Evolutionary conservation across 1,140 invertebrate genomes (phyloP), one percentile per base, ranked within the genome.

Genomic region (Macrotrachela quadricornifera): DNA sequence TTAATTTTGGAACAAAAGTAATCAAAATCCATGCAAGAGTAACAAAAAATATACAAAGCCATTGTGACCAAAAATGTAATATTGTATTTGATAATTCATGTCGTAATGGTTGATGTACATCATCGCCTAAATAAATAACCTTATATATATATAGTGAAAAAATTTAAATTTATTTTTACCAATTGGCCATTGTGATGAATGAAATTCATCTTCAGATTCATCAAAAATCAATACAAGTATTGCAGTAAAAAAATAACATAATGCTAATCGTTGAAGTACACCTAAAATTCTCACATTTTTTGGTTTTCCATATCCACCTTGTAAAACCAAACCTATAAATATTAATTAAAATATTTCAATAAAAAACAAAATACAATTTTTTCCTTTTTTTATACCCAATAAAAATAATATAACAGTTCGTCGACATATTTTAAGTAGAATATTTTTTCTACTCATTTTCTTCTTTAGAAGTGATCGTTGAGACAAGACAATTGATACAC

Each of bases 201-300:
- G 42, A 50, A 13, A 49, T 50, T 43, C 50, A n/a, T 37, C 18
- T 15, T 40, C 18, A 30, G 30, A 39, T 49, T 49, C 49, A 14
- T 44, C 42, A n/a, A 50, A 76, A 14, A 30, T 30, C 2, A 78
- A 73, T 61, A 83, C 80, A 15, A 81, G 64, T 0, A 78, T 62
- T 0, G 79, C 77, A 1, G 81, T 78, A 13, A 85, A 70, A 36
- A 87, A 76, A 70, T 88, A 88, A 51, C 78, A 77, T 16, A 85
- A 69, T 6, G 78, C 80, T 58, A 90, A 76, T 38, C 86, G 71
- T 64, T 90, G 85, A 44, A 90, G 64, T 40, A 90, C 81, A 38
- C 85, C 85, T 14, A 80, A 78, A 37, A 87, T 76, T 37, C 85
- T 72, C 30, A 87, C 66, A 16, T 75, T 68, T 51, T 73, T 67